phyloP scores from a whole-genome alignment of 2,797 vertebrate species.

The Muraenolepis orangiensis region DNA sequence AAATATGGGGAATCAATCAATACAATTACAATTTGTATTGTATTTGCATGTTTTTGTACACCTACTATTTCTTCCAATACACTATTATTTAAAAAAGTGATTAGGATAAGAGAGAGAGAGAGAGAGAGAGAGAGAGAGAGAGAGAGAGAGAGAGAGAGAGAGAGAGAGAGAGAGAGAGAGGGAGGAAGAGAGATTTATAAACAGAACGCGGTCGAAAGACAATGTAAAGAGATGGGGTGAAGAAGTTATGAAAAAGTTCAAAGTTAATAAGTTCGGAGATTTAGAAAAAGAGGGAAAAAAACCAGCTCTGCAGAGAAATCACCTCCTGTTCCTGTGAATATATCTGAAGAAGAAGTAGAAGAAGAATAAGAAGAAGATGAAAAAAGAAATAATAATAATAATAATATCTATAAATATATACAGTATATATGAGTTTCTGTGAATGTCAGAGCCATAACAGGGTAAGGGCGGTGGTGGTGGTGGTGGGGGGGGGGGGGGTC shows the following conservation, averaged over 20 bases:
- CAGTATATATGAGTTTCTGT: slow-evolving; percentile 26
- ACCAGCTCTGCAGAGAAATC: slow-evolving; percentile 17
- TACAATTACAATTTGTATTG: too few species aligned
- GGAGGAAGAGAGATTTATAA: background rate
- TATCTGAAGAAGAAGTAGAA: slow-evolving; percentile 21
- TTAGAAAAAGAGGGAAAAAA: too few species aligned
- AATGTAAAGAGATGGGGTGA: slow-evolving; percentile 14
- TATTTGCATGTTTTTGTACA: too few species aligned
- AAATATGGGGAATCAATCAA: too few species aligned
- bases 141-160: background rate
- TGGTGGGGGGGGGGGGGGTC: slow-evolving; percentile 50
- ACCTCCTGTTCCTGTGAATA: slow-evolving; percentile 33
- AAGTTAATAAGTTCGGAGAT: slow-evolving; percentile 15
- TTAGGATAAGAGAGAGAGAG: too few species aligned
- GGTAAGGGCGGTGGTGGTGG: slow-evolving; percentile 50
- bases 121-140: background rate
- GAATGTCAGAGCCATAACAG: slow-evolving; percentile 27
- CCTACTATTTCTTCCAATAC: too few species aligned
- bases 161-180: too few species aligned
- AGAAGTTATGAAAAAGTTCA: slow-evolving; percentile 14
- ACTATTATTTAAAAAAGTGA: too few species aligned
- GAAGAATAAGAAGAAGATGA: slow-evolving; percentile 9
- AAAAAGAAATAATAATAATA: background rate
- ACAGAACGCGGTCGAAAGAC: slow-evolving; percentile 14
- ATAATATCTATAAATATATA: background rate